These are phyloP conservation scores for Aspidapion aeneum DNA, from an alignment of 2,888 invertebrate genomes.

Conservation along the genomic window DNA sequence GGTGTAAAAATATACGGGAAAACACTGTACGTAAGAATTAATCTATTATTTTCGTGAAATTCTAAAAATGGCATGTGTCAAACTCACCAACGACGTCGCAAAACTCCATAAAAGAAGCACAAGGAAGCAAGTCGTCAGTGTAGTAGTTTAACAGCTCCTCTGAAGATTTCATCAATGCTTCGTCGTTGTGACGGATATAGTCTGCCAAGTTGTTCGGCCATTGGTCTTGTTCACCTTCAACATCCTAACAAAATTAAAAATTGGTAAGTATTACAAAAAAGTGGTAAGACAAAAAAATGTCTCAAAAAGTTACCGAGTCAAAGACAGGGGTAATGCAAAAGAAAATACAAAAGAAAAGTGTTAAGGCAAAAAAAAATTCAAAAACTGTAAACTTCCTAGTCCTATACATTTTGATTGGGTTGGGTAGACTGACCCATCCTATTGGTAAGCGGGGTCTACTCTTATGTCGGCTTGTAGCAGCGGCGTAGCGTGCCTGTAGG, in stretches of 20 bases:
- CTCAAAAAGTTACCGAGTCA: not conserved
- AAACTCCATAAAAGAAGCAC: conserved; percentile 87
- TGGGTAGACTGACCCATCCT: conserved; percentile 91
- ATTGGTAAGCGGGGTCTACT: conserved; percentile 83
- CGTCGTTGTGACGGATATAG: conserved; percentile 92
- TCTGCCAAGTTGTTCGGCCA: conserved; percentile 91
- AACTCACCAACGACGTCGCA: conserved; percentile 84
- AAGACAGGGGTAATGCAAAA: not conserved
- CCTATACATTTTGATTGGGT: too few relatives aligned
- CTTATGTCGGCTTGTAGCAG: too few relatives aligned
- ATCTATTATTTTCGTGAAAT: too few relatives aligned
- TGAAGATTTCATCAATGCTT: conserved; percentile 81
- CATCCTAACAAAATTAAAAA: conserved; percentile 57
- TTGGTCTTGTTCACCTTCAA: conserved; percentile 70
- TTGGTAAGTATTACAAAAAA: too few relatives aligned
- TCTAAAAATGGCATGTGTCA: too few relatives aligned
- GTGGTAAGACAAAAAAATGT: conserved; percentile 1
- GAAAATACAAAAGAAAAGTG: conserved; percentile 6
- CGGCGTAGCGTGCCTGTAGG: too few relatives aligned
- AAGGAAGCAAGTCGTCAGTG: conserved; percentile 86
- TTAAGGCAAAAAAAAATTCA: too few relatives aligned
- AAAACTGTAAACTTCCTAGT: too few relatives aligned
- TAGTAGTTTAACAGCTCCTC: conserved; percentile 78
- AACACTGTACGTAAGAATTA: too few relatives aligned
- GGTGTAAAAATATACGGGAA: too few relatives aligned